phyloP scores from a whole-genome alignment of 2,113 vertebrate genomes.

The Pristiophorus japonicus region DNA sequence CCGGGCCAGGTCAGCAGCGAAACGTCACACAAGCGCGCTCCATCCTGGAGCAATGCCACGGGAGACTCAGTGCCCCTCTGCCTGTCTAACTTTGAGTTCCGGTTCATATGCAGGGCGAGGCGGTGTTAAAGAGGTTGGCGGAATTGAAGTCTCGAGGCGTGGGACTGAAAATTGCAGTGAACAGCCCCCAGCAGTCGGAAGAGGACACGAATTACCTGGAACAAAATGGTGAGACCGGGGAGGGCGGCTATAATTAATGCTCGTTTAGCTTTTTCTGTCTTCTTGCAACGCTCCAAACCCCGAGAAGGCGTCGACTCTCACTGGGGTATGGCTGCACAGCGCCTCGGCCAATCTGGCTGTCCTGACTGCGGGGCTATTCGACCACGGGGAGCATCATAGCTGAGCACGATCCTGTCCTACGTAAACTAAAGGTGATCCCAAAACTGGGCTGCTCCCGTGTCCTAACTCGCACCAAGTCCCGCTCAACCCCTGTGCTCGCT shows the following conservation, averaged over 20 bases:
- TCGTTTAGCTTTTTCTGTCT: too few relatives aligned
- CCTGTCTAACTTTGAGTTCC: background rate
- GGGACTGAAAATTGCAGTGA: conserved; percentile 58
- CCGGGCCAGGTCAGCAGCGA: background rate
- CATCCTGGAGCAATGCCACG: too few relatives aligned
- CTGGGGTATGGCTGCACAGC: too few relatives aligned
- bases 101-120: conserved; percentile 51
- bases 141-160: conserved; percentile 54
- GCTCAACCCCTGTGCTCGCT: too few relatives aligned
- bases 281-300: background rate
- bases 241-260: background rate
- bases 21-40: too few relatives aligned
- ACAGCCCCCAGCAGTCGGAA: conserved; percentile 52
- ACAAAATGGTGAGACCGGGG: conserved; percentile 47
- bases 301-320: too few relatives aligned
- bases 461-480: too few relatives aligned
- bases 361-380: background rate
- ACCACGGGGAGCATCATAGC: too few relatives aligned
- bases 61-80: background rate
- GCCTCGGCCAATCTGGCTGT: background rate
- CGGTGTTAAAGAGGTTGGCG: conserved; percentile 55
- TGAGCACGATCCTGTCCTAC: too few relatives aligned
- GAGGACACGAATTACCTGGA: conserved; percentile 54
- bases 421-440: too few relatives aligned
- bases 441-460: too few relatives aligned